Percentiles rank a stretch among this genome's conserved stretches.
Conservation (phyloP, 1,140 invertebrate species). For the Pseudomyrmex gracilis region DNA sequence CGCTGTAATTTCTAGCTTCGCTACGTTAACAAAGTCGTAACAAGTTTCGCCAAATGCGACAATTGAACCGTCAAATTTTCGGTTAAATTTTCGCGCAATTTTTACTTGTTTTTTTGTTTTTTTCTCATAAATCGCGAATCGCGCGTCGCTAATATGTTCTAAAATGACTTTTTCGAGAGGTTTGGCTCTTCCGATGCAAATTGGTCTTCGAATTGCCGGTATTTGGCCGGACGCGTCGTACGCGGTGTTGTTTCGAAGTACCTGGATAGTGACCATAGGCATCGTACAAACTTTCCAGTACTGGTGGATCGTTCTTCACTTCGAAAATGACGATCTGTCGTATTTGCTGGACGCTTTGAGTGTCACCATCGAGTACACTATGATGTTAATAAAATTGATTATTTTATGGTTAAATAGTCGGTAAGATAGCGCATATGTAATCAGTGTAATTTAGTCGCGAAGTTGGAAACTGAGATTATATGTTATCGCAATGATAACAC, state of each 20-base stretch:
- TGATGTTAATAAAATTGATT: slow-evolving; percentile 15
- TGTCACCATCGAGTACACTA: slow-evolving; percentile 16
- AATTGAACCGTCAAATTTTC: not conserved
- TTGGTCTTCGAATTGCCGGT: slow-evolving; percentile 33
- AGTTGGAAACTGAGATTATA: not conserved
- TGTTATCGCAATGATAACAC: too few species aligned
- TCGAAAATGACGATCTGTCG: slow-evolving; percentile 1
- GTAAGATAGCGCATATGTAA: slow-evolving; percentile 17
- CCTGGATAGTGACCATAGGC: slow-evolving; percentile 29
- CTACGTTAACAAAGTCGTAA: slow-evolving; percentile 4
- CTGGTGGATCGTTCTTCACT: slow-evolving; percentile 31
- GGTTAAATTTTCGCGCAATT: too few species aligned
- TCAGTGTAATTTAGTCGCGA: not conserved
- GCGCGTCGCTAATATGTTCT: not conserved
- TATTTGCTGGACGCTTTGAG: slow-evolving; percentile 19
- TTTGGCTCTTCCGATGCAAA: slow-evolving; percentile 15
- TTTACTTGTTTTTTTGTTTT: too few species aligned
- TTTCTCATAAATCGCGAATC: not conserved
- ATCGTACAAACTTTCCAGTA: slow-evolving; percentile 19
- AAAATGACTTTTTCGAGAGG: not conserved
- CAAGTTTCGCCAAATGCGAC: not conserved
- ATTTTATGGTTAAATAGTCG: slow-evolving; percentile 47
- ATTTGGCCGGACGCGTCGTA: slow-evolving; percentile 38
- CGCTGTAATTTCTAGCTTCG: not conserved
- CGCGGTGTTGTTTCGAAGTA: not conserved